A percentile compares a stretch with the other conserved stretches of the same genome.
phyloP scores from a whole-genome alignment of 2,113 vertebrate genomes.

The Leuciscus idus region DNA sequence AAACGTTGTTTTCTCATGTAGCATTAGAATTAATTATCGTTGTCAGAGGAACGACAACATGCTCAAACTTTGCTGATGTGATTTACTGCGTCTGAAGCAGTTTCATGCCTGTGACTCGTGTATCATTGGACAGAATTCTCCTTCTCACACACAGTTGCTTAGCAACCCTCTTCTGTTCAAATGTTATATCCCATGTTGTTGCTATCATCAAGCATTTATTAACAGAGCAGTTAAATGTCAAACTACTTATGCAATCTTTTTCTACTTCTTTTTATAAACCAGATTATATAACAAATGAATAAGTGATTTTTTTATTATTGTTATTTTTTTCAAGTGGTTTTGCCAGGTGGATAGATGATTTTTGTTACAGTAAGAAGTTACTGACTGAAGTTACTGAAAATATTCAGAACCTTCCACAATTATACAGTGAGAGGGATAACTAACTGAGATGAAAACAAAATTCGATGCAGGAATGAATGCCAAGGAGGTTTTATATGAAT shows the following conservation, averaged over 20 bases:
- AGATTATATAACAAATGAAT: conserved; percentile 1
- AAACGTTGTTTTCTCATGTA: conserved; percentile 40
- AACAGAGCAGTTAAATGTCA: conserved; percentile 18
- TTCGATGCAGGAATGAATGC: background rate
- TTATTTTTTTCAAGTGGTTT: background rate
- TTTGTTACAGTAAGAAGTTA: background rate
- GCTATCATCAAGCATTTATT: conserved; percentile 33
- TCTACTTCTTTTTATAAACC: background rate
- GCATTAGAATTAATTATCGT: conserved; percentile 51
- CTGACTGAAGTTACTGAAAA: background rate
- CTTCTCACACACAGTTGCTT: conserved; percentile 70
- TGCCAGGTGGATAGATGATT: background rate
- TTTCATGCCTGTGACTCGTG: conserved; percentile 33
- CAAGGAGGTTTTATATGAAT: background rate
- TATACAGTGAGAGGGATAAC: background rate
- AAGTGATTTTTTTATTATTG: background rate
- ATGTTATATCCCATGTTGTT: conserved; percentile 51
- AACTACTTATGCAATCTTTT: background rate
- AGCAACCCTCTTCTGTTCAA: conserved; percentile 68
- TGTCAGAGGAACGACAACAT: conserved; percentile 49
- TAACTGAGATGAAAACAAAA: conserved; percentile 9
- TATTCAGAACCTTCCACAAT: background rate
- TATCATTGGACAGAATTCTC: conserved; percentile 51
- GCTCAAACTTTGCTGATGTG: conserved; percentile 33
- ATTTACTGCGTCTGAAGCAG: conserved; percentile 41